Evolutionary conservation across 1,140 invertebrate species (phyloP).

Genomic region (Pantala flavescens): DNA sequence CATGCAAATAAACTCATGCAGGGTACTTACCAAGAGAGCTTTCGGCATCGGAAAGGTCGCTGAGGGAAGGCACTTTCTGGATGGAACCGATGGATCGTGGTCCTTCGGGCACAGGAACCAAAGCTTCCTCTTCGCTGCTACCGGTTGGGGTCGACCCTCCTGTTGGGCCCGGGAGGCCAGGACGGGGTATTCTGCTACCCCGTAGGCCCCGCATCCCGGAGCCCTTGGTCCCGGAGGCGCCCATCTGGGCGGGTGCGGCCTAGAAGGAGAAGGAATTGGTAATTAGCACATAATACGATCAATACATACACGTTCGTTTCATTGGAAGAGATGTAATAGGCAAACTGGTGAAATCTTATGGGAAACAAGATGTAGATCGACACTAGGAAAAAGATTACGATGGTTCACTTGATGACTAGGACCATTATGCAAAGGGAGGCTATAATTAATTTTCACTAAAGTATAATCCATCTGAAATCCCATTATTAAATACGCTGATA

Average conservation of each 20-base stretch:
- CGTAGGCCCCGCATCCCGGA: background rate
- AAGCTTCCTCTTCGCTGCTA: constrained; percentile 33
- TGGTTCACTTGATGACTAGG: too few species aligned
- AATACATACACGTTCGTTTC: too few species aligned
- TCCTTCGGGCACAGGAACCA: constrained; percentile 23
- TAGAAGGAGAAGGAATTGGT: background rate
- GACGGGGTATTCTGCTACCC: background rate
- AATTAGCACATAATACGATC: too few species aligned
- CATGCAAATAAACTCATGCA: too few species aligned
- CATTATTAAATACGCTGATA: too few species aligned
- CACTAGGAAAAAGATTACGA: too few species aligned
- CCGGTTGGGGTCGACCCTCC: background rate
- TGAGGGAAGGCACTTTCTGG: constrained; percentile 74
- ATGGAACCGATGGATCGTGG: constrained; percentile 41
- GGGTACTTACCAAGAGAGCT: constrained; percentile 64
- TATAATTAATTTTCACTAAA: too few species aligned
- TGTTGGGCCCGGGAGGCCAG: background rate
- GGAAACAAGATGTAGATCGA: too few species aligned
- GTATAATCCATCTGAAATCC: too few species aligned
- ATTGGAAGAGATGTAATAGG: too few species aligned
- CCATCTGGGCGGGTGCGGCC: background rate
- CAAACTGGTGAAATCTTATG: too few species aligned
- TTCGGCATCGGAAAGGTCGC: constrained; percentile 71
- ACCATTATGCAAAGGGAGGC: too few species aligned
- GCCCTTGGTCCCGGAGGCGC: background rate